A percentile compares a stretch with the other conserved stretches of the same genome.
phyloP scores from a whole-genome alignment of 30 jellyfish, hydroid and myxozoan species.

The Mastigias papua region DNA sequence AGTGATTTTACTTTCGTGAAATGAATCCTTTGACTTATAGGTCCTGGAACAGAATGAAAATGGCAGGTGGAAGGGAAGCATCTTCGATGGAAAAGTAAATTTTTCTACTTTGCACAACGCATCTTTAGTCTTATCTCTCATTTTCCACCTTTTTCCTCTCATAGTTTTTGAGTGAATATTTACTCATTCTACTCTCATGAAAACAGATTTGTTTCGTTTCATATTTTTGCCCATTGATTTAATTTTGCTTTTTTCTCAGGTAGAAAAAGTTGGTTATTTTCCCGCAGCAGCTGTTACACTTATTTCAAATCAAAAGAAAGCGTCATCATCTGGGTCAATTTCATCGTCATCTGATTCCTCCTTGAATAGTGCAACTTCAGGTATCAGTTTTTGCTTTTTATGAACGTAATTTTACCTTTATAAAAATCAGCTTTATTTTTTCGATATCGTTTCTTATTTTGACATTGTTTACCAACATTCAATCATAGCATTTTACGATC shows the following conservation, averaged over 20 bases:
- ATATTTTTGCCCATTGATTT: neutral
- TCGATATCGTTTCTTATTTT: too few relatives aligned
- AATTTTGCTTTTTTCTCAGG: slow-evolving; percentile 16
- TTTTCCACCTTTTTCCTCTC: neutral
- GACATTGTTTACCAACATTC: too few relatives aligned
- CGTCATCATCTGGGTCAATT: slow-evolving; percentile 53
- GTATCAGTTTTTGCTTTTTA: neutral
- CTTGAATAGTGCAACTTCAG: slow-evolving; percentile 43
- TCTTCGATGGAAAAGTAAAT: slow-evolving; percentile 68
- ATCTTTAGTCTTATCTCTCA: neutral
- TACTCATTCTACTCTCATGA: neutral
- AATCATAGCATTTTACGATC: too few relatives aligned
- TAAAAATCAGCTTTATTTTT: neutral
- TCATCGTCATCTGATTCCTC: slow-evolving; percentile 70
- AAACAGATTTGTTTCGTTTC: neutral
- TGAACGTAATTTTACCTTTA: neutral
- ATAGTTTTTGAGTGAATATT: neutral
- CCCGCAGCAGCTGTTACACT: slow-evolving; percentile 86
- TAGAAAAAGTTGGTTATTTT: slow-evolving; percentile 78
- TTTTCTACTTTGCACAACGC: neutral
- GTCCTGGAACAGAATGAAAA: slow-evolving; percentile 83
- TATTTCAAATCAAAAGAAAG: slow-evolving; percentile 11
- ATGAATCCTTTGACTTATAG: slow-evolving; percentile 17
- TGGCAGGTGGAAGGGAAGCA: slow-evolving; percentile 93
- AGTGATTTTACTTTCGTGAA: neutral